Conservation (phyloP, 2,888 invertebrate species). For the Rhamnusium bicolor region DNA sequence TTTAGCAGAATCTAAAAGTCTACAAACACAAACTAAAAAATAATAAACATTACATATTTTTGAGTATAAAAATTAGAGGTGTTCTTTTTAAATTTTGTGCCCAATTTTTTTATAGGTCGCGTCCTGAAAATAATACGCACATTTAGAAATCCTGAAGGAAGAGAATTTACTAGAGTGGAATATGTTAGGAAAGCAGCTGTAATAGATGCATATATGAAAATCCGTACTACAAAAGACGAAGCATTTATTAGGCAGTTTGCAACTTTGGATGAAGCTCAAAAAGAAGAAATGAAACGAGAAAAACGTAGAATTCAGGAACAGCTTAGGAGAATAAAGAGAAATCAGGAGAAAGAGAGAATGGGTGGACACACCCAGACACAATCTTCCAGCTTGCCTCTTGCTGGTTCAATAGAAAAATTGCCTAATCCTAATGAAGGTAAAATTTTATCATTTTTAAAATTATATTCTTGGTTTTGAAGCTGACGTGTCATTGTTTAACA, state of each 20-base stretch:
- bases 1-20: too few relatives aligned
- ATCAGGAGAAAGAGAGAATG: conserved; percentile 88
- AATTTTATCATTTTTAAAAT: neutral
- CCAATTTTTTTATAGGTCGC: conserved; percentile 72
- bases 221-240: conserved; percentile 96
- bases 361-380: conserved; percentile 27
- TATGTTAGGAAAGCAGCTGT: conserved; percentile 94
- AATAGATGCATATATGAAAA: conserved; percentile 97
- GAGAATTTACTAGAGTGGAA: conserved; percentile 93
- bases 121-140: conserved; percentile 94
- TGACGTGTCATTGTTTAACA: too few relatives aligned
- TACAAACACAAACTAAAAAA: too few relatives aligned
- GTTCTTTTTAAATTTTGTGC: too few relatives aligned
- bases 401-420: conserved; percentile 50
- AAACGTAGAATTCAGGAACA: conserved; percentile 97
- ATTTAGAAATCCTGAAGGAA: conserved; percentile 90
- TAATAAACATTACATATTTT: too few relatives aligned
- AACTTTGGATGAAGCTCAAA: conserved; percentile 95
- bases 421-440: conserved; percentile 55
- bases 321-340: conserved; percentile 92
- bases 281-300: conserved; percentile 99
- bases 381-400: conserved; percentile 31
- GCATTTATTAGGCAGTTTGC: conserved; percentile 95
- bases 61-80: too few relatives aligned
- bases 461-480: neutral